Base-by-base conservation (phyloP, 1,140 invertebrate genomes). In the Formica selysi region DNA sequence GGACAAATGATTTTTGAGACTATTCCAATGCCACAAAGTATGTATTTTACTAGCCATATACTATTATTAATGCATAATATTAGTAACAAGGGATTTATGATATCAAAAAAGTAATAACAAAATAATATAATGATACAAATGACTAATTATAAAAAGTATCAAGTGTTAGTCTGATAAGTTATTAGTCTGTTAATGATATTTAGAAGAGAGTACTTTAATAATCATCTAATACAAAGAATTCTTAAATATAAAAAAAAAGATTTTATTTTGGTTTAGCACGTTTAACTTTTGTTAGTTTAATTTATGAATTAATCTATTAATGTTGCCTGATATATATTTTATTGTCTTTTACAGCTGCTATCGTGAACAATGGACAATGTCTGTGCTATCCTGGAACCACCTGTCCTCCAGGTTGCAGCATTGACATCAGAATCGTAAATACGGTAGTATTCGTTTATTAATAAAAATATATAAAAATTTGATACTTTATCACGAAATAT, bases 361-460 rank as follows among this genome's bases (percentile, higher is more conserved):
- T 62, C 5, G 88, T 90, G n/a, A 76, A 86, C 7, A 76, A 86
- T 10, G 81, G 62, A 5, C 70, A 88, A 0, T 95, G 95, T 38
- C 88, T 87, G 19, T 95, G 95, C 71, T 91, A 93, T 8, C 87
- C 92, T 7, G 65, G 85, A 0, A 89, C 88, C 1, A 94, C 80
- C 0, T 95, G 95, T 74, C 90, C 93, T 2, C 93, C 90, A 29
- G 95, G 95, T 38, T 95, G 95, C 6, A 93, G 95, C 76, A 95
- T 97, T 19, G 96, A 97, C 86, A 94, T 96, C 86, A 94, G 96
- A 86, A 96, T 97, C 29, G 96, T 97, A 3, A 96, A 96, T 85
- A 95, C 92, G 73, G 96, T 96, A 94, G 93, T 91, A 87, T 59
- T 68, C 89, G 81, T 78, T 73, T 73, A 29, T 54, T 79, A 0